Evolutionary conservation across 2,888 invertebrate genomes (phyloP), one percentile per base, ranked within the genome.

Genomic region (Harmothoe impar): DNA sequence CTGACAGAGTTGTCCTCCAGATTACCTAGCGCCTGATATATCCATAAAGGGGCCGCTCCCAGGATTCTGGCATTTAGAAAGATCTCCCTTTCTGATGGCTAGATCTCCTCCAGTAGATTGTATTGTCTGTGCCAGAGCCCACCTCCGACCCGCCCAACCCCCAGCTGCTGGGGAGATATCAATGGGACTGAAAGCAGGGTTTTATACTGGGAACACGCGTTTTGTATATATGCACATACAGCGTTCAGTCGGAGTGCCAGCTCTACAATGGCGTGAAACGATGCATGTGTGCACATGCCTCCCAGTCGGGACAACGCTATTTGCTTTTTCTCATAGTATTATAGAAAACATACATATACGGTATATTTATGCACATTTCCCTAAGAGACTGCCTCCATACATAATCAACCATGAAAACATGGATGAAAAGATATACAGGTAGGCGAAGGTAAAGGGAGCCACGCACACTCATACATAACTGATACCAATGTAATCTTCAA

Each of bases 81-180:
- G 81, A 81, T 81, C 81, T 81, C 35, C 43, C n/a, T 43, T 43
- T 81, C 81, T 81, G 81, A 81, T 35, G 43, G 81, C 81, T 81
- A 81, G 81, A 81, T 81, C 81, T 43, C 81, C 81, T 81, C 43
- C 81, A 81, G 23, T 81, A 81, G 81, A 81, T 81, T 81, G 81
- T 81, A 81, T 33, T 81, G 81, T 43, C 35, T 81, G 35, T 81
- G 81, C 20, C 43, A 20, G n/a, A 81, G 35, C 81, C 43, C 31
- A n/a, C 31, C 72, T 25, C 1, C 25, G 62, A 43, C 43, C 43
- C 43, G 10, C 43, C 43, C 43, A 43, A 3, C 43, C 43, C 43
- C 43, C 10, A 10, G 43, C 3, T 43, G 62, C 23, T n/a, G n/a
- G 62, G 62, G 62, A 20, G 62, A 62, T 62, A 62, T 62, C 23